Evolutionary conservation across 2,888 invertebrate genomes (phyloP), one percentile per base, ranked within the genome.

Genomic region (Imbricaverruca yamaguchii): DNA sequence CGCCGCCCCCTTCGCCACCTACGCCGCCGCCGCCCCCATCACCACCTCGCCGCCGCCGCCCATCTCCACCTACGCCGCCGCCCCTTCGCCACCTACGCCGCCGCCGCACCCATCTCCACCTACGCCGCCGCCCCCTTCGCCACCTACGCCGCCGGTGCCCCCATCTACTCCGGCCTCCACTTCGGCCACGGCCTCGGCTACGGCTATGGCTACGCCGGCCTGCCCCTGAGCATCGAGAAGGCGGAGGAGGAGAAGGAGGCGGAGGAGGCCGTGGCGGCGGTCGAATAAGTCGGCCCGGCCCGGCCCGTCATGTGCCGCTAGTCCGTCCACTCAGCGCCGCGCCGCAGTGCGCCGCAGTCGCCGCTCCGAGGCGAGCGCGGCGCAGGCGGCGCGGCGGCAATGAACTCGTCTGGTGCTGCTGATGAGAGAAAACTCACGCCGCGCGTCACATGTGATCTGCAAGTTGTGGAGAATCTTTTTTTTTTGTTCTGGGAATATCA

Each of bases 1-100:
- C 53, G 84, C 85, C 65, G 84, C 85, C 74, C 83, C 59, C 25
- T 83, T 84, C 59, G 85, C 86, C 15, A 85, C 86, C 77, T 84
- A 87, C 0, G 80, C 86, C 53, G 84, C 85, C 57, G 84, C 85
- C 77, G 83, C 87, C 85, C 88, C 89, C 86, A 87, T 85, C 84
- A 87, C 87, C 67, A 80, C 80, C 74, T 88, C 8, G 88, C 89
- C 18, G 87, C 87, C 8, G 85, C 85, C 25, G 1, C 88, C 89
- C 86, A 87, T 85, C 84, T 87, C 87, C 65, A 78, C 77, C 74
- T 88, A 88, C 8, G 88, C 89, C 18, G 87, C 87, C 7, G 85
- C 85, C 25, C 83, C n/a, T 85, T 85, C 15, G 85, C 85, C 85
- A 81, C 86, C 79, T 85, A 85, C 21, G 2, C 12, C 59, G 11